Evolutionary conservation across 2,113 vertebrate species (phyloP).

Genomic region (Psammodynastes pulverulentus): DNA sequence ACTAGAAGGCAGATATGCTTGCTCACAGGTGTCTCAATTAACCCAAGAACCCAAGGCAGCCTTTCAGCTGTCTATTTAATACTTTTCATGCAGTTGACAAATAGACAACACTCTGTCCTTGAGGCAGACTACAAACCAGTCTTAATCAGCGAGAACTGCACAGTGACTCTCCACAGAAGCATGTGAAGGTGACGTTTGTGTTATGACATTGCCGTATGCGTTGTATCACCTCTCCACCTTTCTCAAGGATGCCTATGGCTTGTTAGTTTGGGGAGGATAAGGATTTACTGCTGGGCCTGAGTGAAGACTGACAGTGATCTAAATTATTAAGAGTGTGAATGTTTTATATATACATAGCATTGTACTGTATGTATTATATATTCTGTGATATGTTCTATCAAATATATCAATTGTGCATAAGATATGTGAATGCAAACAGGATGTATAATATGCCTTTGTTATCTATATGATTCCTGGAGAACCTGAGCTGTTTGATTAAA

Average conservation of each 20-base stretch:
- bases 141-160: background rate
- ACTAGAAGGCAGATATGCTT: background rate
- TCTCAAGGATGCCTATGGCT: background rate
- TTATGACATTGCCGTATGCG: background rate
- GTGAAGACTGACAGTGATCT: constrained; percentile 7
- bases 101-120: background rate
- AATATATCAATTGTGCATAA: background rate
- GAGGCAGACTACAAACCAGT: background rate
- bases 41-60: background rate
- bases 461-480: background rate
- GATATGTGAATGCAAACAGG: background rate
- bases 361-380: background rate
- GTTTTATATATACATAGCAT: background rate
- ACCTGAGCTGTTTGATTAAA: background rate
- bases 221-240: background rate
- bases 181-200: background rate
- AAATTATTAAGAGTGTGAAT: background rate
- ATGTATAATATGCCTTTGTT: background rate
- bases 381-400: background rate
- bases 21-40: background rate
- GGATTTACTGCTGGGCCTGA: background rate
- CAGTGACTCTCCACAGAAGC: background rate
- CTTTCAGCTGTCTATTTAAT: background rate
- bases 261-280: background rate
- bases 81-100: background rate